Evolutionary conservation across 2,888 invertebrate genomes (phyloP).

Genomic region (Abrostola tripartita): DNA sequence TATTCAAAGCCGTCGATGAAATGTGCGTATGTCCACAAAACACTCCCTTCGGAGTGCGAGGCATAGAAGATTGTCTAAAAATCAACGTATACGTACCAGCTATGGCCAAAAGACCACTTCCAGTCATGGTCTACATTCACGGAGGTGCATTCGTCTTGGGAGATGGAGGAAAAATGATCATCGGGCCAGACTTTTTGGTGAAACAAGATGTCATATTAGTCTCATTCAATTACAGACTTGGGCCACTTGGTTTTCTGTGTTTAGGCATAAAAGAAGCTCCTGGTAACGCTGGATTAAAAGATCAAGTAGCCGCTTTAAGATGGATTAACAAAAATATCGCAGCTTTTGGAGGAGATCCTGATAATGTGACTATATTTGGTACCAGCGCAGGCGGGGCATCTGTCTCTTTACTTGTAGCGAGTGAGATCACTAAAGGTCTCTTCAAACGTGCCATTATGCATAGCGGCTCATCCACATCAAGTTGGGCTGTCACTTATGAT

Average conservation of each 20-base stretch:
- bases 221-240: constrained; percentile 79
- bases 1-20: constrained; percentile 71
- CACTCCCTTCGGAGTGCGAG: constrained; percentile 60
- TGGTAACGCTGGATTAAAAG: constrained; percentile 80
- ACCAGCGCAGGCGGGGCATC: constrained; percentile 80
- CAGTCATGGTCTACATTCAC: constrained; percentile 80
- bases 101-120: constrained; percentile 57
- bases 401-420: constrained; percentile 70
- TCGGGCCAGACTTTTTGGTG: constrained; percentile 73
- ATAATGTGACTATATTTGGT: constrained; percentile 79
- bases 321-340: constrained; percentile 82
- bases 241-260: constrained; percentile 79
- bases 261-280: constrained; percentile 78
- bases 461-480: constrained; percentile 75
- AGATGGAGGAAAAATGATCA: constrained; percentile 73
- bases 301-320: constrained; percentile 78
- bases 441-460: constrained; percentile 79
- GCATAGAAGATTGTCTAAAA: constrained; percentile 76
- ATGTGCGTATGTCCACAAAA: constrained; percentile 56
- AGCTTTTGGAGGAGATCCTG: constrained; percentile 79
- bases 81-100: constrained; percentile 76
- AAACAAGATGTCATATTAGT: constrained; percentile 74
- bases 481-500: constrained; percentile 75
- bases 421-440: constrained; percentile 71
- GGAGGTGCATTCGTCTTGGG: constrained; percentile 77